Percentiles rank a stretch among this genome's conserved stretches.
These are phyloP conservation scores for Aelia acuminata DNA, from an alignment of 2,888 invertebrate species.

Conservation along the genomic window DNA sequence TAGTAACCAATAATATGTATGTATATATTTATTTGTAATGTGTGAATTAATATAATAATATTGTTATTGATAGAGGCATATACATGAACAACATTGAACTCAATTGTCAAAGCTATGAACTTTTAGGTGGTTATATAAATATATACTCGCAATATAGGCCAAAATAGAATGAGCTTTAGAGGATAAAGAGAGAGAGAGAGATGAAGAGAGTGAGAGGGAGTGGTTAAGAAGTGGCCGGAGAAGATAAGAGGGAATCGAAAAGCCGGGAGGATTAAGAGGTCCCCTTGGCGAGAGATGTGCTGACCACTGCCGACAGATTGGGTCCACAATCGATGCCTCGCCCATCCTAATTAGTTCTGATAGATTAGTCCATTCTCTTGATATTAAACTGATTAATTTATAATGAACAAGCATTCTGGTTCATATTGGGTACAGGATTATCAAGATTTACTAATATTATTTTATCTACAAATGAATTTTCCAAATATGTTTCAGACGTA, in stretches of 20 bases:
- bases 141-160: neutral
- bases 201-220: neutral
- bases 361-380: neutral
- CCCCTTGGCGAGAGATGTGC: constrained; percentile 9
- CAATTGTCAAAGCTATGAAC: neutral
- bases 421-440: neutral
- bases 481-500: too few species aligned
- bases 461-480: too few species aligned
- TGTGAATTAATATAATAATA: too few species aligned
- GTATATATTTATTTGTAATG: too few species aligned
- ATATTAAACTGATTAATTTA: neutral
- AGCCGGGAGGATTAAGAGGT: constrained; percentile 33
- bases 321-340: neutral
- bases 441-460: neutral
- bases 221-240: constrained; percentile 15
- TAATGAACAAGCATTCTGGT: neutral
- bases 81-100: neutral
- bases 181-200: neutral
- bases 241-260: constrained; percentile 35
- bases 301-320: constrained; percentile 35
- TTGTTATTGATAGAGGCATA: too few species aligned
- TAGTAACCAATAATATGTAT: too few species aligned
- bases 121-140: neutral
- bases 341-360: neutral
- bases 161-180: neutral